Evolutionary conservation across 2,797 vertebrate genomes (phyloP), one percentile per base, ranked within the genome.

Genomic region (Avahi laniger): DNA sequence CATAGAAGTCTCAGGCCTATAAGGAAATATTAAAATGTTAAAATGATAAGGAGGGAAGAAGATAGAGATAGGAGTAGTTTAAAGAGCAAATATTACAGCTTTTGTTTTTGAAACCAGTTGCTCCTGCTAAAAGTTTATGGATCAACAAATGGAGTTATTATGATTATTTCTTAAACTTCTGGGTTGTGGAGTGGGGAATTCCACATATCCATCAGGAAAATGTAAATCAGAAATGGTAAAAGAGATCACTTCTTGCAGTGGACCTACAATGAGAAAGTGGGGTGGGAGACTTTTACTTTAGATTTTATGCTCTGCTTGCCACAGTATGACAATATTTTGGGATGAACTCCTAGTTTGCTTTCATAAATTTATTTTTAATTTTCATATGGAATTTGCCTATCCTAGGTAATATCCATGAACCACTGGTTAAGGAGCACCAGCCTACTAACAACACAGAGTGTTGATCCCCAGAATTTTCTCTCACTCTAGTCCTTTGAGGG

Each of bases 21-120:
- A 61, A 78, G 78, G 5, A 90, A 89, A 95, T 86, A 11, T 38
- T 86, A 48, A 95, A 95, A 72, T 61, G 88, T 33, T 81, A 43
- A 43, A 81, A 46, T 76, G 30, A 15, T 57, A 93, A 54, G 1
- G n/a, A 79, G 17, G 10, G 50, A 85, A 4, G 33, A 69, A 84
- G 54, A 73, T 43, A 67, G 4, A 61, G 14, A n/a, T 4, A 43
- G 30, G 1, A 41, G 10, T 24, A 90, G 35, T n/a, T 78, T 70
- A 59, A 46, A n/a, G 1, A 61, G 52, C 15, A 41, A 88, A 81
- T n/a, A 1, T 4, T 72, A 1, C 20, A 65, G 38, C 4, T 54
- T 93, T 84, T 38, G 38, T 7, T 94, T 96, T 82, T 81, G 20
- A 72, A 85, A 69, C 85, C 70, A 95, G 54, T 14, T 76, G 30